Evolutionary conservation across 2,113 vertebrate species (phyloP).

Genomic region (Emydocephalus ijimae): DNA sequence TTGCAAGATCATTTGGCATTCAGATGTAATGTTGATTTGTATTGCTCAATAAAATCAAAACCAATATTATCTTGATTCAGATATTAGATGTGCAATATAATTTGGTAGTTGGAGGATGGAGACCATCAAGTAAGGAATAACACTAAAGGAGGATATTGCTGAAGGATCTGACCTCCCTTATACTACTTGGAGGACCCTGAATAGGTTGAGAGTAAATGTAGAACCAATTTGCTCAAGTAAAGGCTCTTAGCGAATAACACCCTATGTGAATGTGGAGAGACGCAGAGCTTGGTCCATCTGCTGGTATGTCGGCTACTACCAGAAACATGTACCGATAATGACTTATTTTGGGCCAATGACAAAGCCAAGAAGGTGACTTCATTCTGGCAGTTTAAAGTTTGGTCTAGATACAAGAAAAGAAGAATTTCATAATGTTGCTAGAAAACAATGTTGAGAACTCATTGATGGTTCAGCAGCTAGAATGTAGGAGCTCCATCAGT

Average conservation of each 20-base stretch:
- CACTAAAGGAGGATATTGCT: neutral
- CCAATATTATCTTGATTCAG: neutral
- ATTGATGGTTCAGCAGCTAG: neutral
- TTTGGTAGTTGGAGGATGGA: neutral
- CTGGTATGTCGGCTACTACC: neutral
- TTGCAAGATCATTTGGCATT: neutral
- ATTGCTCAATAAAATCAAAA: constrained; percentile 37
- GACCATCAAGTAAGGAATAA: neutral
- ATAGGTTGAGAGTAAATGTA: neutral
- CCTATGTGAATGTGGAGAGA: neutral
- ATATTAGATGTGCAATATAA: neutral
- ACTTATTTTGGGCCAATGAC: neutral
- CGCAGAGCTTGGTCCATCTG: neutral
- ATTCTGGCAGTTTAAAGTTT: neutral
- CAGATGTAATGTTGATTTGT: constrained; percentile 30
- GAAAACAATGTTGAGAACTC: neutral
- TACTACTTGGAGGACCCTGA: neutral
- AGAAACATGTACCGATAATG: neutral
- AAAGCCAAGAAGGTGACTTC: neutral
- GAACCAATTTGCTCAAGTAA: neutral
- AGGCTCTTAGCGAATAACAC: neutral
- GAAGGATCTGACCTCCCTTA: neutral
- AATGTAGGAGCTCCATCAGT: neutral
- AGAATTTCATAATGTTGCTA: neutral
- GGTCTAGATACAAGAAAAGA: neutral